A percentile compares a stretch with the other conserved stretches of the same genome.
phyloP scores from a whole-genome alignment of 2,888 invertebrate genomes.

The Frankliniella fusca region DNA sequence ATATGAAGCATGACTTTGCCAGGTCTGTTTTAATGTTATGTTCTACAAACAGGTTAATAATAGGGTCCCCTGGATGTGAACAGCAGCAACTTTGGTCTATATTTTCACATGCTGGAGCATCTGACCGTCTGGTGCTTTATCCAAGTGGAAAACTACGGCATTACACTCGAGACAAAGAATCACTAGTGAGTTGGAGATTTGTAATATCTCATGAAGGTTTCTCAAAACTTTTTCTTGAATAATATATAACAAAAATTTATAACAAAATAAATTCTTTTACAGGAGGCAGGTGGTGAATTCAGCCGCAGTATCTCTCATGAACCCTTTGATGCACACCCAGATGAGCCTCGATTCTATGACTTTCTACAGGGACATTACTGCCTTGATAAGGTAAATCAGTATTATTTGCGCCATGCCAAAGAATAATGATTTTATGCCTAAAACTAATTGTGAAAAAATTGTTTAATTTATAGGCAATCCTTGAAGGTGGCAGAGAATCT shows the following conservation, averaged over 20 bases:
- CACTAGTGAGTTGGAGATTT: neutral
- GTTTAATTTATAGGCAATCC: conserved; percentile 50
- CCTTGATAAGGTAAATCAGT: conserved; percentile 64
- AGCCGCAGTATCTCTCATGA: conserved; percentile 7
- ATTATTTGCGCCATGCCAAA: neutral
- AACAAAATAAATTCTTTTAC: neutral
- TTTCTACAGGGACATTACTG: conserved; percentile 74
- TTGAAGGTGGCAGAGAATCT: conserved; percentile 49
- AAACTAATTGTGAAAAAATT: neutral
- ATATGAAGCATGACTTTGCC: neutral
- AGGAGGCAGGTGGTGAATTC: neutral
- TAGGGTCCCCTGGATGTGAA: conserved; percentile 64
- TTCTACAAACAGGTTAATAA: conserved; percentile 52
- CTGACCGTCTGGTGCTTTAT: conserved; percentile 61
- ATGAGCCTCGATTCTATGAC: conserved; percentile 54
- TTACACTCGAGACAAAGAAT: conserved; percentile 49
- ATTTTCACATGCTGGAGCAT: conserved; percentile 58
- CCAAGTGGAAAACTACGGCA: conserved; percentile 70
- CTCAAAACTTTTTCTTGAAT: neutral
- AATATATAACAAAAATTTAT: no score
- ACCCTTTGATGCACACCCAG: conserved; percentile 18
- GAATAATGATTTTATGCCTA: no score
- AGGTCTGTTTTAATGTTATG: conserved; percentile 32
- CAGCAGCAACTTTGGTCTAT: conserved; percentile 64
- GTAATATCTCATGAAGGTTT: neutral